A percentile compares a stretch with the other conserved stretches of the same genome.
phyloP scores from a whole-genome alignment of 2,888 invertebrate genomes.

The Acanthosepion esculentum region DNA sequence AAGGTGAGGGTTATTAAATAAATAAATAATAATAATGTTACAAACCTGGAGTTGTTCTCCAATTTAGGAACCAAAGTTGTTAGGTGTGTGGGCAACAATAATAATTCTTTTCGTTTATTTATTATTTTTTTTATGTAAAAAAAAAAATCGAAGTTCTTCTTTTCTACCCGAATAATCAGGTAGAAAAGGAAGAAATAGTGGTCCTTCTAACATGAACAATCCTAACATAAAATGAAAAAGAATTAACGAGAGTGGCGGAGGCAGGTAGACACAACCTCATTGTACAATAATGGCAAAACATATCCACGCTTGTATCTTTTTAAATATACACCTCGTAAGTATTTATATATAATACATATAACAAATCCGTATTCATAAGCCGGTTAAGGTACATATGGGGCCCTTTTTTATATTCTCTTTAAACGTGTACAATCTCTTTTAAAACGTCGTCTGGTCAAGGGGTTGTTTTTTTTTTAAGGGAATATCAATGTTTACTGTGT shows the following conservation, averaged over 20 bases:
- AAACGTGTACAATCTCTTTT: too few species aligned
- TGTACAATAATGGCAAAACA: neutral
- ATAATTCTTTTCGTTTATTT: neutral
- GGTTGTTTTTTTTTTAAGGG: neutral
- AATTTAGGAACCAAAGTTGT: neutral
- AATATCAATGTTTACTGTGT: too few species aligned
- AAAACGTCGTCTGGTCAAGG: too few species aligned
- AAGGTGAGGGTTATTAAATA: neutral
- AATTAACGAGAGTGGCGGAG: neutral
- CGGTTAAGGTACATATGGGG: neutral
- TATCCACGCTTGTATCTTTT: neutral
- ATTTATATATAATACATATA: neutral
- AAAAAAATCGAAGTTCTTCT: neutral
- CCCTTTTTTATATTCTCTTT: neutral
- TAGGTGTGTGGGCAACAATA: neutral
- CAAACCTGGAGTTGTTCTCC: neutral
- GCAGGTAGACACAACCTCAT: neutral
- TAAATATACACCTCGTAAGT: neutral
- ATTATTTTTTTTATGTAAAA: neutral
- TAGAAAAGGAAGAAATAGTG: neutral
- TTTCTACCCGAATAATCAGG: constrained; percentile 33
- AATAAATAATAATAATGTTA: neutral
- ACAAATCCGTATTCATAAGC: neutral
- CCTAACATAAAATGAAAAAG: neutral
- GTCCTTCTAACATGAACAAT: neutral